Percentiles rank a stretch among this genome's conserved stretches.
Evolutionary conservation across 2,113 vertebrate genomes (phyloP).

Genomic region (Coturnix japonica): DNA sequence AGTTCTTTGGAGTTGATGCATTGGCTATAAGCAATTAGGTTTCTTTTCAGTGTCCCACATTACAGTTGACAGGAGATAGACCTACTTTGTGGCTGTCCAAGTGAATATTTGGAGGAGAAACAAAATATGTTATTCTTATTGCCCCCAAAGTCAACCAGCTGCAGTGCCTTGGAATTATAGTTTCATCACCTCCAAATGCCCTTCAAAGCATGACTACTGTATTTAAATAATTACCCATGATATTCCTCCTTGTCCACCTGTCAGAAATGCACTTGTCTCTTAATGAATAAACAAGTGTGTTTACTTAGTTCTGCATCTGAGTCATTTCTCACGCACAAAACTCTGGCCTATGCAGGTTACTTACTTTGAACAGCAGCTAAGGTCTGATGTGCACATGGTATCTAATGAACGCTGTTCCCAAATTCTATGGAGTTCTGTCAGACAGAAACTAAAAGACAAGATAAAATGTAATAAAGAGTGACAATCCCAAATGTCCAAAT

Average conservation of each 20-base stretch:
- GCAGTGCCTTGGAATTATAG: neutral
- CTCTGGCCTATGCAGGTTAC: neutral
- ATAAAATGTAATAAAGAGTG: neutral
- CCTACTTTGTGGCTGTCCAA: neutral
- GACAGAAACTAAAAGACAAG: neutral
- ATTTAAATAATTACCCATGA: neutral
- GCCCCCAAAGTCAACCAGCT: neutral
- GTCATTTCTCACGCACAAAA: neutral
- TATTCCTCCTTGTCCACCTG: neutral
- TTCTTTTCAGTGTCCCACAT: neutral
- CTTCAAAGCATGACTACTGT: neutral
- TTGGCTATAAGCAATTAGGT: neutral
- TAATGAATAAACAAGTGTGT: neutral
- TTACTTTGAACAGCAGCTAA: neutral
- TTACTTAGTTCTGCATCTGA: neutral
- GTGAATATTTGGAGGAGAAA: neutral
- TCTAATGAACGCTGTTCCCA: neutral
- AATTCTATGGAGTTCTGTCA: neutral
- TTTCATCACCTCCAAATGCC: neutral
- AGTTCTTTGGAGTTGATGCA: slow-evolving; percentile 15
- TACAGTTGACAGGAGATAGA: neutral
- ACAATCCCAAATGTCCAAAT: neutral
- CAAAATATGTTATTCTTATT: neutral
- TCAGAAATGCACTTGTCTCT: neutral
- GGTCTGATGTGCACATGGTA: neutral